Evolutionary conservation across 2,797 vertebrate genomes (phyloP).

Genomic region (Sebastes kiyomatsui): DNA sequence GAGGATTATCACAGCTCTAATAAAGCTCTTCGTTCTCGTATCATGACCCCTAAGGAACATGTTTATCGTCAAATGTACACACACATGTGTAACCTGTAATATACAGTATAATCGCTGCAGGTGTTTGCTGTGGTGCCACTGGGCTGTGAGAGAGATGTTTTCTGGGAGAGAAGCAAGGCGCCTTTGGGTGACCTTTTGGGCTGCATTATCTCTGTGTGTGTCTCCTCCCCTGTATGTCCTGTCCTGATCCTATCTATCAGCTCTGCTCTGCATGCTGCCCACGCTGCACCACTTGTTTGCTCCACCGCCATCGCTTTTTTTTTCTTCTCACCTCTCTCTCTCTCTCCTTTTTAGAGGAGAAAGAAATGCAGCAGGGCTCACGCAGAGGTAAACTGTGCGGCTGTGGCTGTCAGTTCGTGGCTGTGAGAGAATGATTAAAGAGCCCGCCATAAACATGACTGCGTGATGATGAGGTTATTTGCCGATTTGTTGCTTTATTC

Average conservation of each 20-base stretch:
- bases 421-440: constrained; percentile 44
- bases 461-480: constrained; percentile 64
- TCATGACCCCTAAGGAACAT: not conserved
- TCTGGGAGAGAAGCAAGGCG: constrained; percentile 12
- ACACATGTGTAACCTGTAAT: not conserved
- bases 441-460: constrained; percentile 32
- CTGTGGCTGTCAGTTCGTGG: constrained; percentile 37
- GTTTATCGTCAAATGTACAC: not conserved
- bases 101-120: not conserved
- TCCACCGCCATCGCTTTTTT: not conserved
- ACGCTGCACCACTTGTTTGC: constrained; percentile 54
- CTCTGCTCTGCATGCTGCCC: constrained; percentile 56
- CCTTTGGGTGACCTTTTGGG: constrained; percentile 60
- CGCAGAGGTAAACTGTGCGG: constrained; percentile 31
- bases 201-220: constrained; percentile 36
- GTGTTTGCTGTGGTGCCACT: constrained; percentile 17
- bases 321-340: not conserved
- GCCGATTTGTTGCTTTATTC: constrained; percentile 54
- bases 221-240: constrained; percentile 45
- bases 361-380: constrained; percentile 23
- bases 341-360: constrained; percentile 9
- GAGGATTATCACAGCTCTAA: not conserved
- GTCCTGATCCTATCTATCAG: constrained; percentile 59
- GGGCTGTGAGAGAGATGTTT: constrained; percentile 25
- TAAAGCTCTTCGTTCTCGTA: not conserved